Evolutionary conservation across 2,113 vertebrate species (phyloP).

Genomic region (Spea multiplicata): DNA sequence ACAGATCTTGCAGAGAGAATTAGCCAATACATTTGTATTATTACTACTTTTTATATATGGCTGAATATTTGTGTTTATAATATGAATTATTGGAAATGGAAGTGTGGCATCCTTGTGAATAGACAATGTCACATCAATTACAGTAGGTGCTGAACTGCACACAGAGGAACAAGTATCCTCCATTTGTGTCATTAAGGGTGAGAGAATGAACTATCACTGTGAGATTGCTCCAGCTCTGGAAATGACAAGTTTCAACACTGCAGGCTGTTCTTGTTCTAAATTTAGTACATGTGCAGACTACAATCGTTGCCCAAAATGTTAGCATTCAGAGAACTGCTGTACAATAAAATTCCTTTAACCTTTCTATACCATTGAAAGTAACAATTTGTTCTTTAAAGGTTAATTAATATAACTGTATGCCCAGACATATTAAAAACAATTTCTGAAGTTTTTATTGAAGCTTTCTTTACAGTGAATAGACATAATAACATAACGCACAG

Average conservation of each 20-base stretch:
- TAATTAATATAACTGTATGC: too few relatives aligned
- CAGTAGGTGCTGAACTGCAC: constrained; percentile 27
- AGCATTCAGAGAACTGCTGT: constrained; percentile 24
- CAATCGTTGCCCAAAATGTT: constrained; percentile 26
- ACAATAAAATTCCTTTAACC: constrained; percentile 25
- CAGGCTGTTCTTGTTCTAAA: constrained; percentile 33
- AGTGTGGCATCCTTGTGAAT: constrained; percentile 30
- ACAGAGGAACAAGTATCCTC: constrained; percentile 31
- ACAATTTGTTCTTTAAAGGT: background rate
- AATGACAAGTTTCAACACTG: constrained; percentile 14
- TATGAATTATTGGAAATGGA: constrained; percentile 16
- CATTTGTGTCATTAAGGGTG: constrained; percentile 34
- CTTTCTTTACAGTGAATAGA: too few relatives aligned
- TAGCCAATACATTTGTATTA: too few relatives aligned
- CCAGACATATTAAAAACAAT: too few relatives aligned
- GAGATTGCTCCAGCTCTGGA: constrained; percentile 12
- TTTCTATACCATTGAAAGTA: background rate
- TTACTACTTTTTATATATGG: too few relatives aligned
- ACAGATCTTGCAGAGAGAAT: too few relatives aligned
- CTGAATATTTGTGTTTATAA: too few relatives aligned
- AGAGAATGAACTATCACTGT: constrained; percentile 32
- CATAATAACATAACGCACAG: too few relatives aligned
- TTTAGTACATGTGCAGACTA: constrained; percentile 28
- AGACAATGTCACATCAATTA: constrained; percentile 40
- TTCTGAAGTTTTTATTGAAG: too few relatives aligned